Evolutionary conservation across 1,140 invertebrate genomes (phyloP).

Genomic region (Spodoptera litura): DNA sequence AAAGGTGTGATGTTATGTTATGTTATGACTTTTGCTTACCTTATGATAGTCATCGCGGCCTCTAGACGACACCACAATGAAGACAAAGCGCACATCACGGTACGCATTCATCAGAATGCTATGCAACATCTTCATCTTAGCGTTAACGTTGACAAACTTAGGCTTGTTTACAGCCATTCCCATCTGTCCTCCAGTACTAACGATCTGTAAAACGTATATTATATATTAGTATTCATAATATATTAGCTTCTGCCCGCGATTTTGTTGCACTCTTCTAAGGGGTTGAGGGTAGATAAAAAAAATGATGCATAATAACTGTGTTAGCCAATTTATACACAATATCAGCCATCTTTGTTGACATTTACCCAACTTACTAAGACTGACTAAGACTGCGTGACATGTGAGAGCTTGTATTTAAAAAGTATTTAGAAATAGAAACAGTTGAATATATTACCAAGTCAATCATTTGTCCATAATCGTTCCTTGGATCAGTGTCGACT

Average conservation of each 20-base stretch:
- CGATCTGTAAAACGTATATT: constrained; percentile 60
- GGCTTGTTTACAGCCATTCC: constrained; percentile 68
- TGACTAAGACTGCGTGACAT: no score
- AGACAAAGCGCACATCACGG: constrained; percentile 65
- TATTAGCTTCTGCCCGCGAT: no score
- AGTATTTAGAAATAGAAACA: background rate
- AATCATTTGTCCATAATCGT: constrained; percentile 56
- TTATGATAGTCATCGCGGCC: constrained; percentile 71
- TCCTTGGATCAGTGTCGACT: constrained; percentile 58
- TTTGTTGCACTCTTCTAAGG: no score
- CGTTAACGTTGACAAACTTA: constrained; percentile 51
- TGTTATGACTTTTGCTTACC: constrained; percentile 57
- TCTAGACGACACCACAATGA: constrained; percentile 66
- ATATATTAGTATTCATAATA: background rate
- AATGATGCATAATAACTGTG: no score
- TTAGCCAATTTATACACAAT: no score
- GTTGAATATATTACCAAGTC: constrained; percentile 45
- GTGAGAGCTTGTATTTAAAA: no score
- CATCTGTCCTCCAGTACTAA: constrained; percentile 61
- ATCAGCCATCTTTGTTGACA: no score
- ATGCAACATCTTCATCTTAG: constrained; percentile 53
- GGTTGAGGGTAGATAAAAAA: no score
- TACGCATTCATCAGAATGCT: constrained; percentile 52
- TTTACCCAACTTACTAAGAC: no score
- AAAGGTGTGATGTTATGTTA: no score